Evolutionary conservation across 2,113 vertebrate species (phyloP), one percentile per base, ranked within the genome.

Genomic region (Oncorhynchus clarkii): DNA sequence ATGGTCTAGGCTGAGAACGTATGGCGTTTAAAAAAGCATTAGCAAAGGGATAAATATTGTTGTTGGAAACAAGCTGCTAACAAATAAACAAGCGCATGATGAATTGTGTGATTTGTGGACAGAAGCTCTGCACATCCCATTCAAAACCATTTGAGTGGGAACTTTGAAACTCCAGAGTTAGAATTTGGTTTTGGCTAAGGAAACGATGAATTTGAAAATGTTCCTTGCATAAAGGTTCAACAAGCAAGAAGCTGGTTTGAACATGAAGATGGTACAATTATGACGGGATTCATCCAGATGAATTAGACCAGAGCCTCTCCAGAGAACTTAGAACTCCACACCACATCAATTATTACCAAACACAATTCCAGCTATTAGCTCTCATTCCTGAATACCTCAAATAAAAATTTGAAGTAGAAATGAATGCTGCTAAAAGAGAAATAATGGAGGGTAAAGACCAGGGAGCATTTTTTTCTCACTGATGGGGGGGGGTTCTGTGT

Each of bases 311-410:
- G 87, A 89, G 93, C 91, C 92, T 92, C 94, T 92, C 92, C 93
- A 93, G 95, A 90, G 94, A 95, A 94, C 94, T 94, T 86, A 88
- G 85, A 94, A 95, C 95, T 94, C 94, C 94, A 93, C 95, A 93
- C 91, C 89, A 92, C 94, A 96, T 97, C 93, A 97, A 97, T 96
- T 96, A 97, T 97, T 96, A 96, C 94, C 95, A 95, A 94, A 96
- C 96, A 96, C 96, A 95, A 98, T 96, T 96, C 95, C 94, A 92
- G 91, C 95, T 94, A 96, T 97, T 96, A 96, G 95, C 94, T 92
- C 93, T 93, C 93, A 94, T 95, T 94, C 94, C 93, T 94, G 91
- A 95, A 95, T 93, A 96, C 95, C 93, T 92, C 94, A 95, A 94
- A 93, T 91, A 90, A 87, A 93, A 92, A 93, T 94, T 95, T 92